Base-by-base conservation (phyloP, 2,797 vertebrate species). In the Staurois parvus region DNA sequence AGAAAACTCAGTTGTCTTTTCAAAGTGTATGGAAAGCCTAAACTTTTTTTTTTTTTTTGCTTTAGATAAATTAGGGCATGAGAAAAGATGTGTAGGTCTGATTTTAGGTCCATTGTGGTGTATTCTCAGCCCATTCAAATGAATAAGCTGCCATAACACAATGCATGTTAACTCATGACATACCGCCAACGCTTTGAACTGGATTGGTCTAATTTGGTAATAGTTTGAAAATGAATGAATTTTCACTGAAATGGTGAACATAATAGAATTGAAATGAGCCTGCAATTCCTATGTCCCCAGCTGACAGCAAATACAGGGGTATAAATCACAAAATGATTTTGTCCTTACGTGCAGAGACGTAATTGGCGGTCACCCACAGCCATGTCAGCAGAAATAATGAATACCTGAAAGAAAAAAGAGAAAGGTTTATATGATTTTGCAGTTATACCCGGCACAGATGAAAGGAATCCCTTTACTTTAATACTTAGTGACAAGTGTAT, bases 281-380 rank as follows among this genome's bases (percentile, higher is more conserved):
- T 3, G 13, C 3, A 17, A 52, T 52, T 52, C 48, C 19, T 52
- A 52, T 19, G 17, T 52, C 19, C 3, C 48, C 17, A 19, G 19
- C 48, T 52, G 48, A 52, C 48, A 52, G 13, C 3, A 17, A 52
- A 1, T 17, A 6, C 13, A 52, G 42, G 42, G 37, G 37, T 37
- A 37, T 13, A 45, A 59, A 2, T n/a, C 9, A 62, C 62, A 37
- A 2, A 67, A 66, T 28, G 26, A 64, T 26, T 7, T 21, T 48
- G 19, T 79, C 45, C 66, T 68, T 79, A 79, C 77, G 64, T 52
- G 77, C 77, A 69, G 9, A 32, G 21, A 69, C 42, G 10, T 45
- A 32, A 52, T 30, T 45, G 52, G 37, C 66, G 13, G 29, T 68
- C 77, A 78, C 66, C 66, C 62, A 79, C 28, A 48, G 19, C 37